These are phyloP conservation scores for Echinarachnius parma DNA, from an alignment of 53 echinoderm and acorn worm genomes.

Conservation along the genomic window DNA sequence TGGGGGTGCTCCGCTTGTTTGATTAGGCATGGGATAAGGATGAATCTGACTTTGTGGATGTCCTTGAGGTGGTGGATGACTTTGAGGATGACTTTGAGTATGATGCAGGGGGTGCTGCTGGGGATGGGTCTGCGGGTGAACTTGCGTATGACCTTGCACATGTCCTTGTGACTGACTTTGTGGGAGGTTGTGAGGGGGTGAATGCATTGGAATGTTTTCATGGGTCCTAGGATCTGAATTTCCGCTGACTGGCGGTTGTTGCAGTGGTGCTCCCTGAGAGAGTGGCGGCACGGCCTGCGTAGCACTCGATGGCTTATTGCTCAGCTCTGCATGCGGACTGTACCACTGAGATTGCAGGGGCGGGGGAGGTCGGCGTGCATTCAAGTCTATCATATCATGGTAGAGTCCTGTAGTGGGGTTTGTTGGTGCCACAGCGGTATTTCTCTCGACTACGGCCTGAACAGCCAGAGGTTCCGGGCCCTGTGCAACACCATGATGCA, in stretches of 20 bases:
- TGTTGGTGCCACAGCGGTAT: conserved; percentile 4
- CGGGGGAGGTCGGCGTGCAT: conserved; percentile 29
- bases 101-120: not conserved
- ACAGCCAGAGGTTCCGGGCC: conserved; percentile 30
- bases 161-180: not conserved
- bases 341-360: conserved; percentile 38
- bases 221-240: conserved; percentile 16
- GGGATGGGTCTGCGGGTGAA: not conserved
- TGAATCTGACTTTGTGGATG: not conserved
- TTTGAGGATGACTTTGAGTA: conserved; percentile 9
- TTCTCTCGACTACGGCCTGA: conserved; percentile 9
- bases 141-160: not conserved
- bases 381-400: conserved; percentile 34
- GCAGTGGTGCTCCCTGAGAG: conserved; percentile 23
- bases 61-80: not conserved
- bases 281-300: conserved; percentile 36
- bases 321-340: conserved; percentile 8
- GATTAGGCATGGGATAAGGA: conserved; percentile 7
- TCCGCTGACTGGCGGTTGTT: conserved; percentile 4
- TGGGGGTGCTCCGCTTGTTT: not conserved
- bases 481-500: conserved; percentile 36
- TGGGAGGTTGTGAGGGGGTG: not conserved
- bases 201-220: conserved; percentile 42
- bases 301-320: conserved; percentile 36
- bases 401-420: conserved; percentile 2